phyloP scores from a whole-genome alignment of 1,140 invertebrate genomes.

The Macrocentrus cingulum region DNA sequence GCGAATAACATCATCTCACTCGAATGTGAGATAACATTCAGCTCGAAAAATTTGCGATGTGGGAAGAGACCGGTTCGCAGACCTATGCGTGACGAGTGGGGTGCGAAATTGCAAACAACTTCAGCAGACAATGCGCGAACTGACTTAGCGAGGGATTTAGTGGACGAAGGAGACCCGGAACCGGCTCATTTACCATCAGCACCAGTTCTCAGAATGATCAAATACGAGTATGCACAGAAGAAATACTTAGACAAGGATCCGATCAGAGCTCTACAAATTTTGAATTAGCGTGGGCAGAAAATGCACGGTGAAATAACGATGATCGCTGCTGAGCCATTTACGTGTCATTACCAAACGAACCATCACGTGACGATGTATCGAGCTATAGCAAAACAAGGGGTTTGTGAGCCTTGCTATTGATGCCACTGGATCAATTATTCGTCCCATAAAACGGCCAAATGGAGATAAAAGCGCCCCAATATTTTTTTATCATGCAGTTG shows the following conservation, averaged over 20 bases:
- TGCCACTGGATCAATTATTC: constrained; percentile 19
- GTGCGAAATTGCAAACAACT: constrained; percentile 15
- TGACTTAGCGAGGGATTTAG: constrained; percentile 9
- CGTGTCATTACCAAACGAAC: constrained; percentile 16
- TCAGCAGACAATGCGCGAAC: neutral
- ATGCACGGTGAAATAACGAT: constrained; percentile 12
- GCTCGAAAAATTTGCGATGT: no score
- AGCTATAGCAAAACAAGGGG: neutral
- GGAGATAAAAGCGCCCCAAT: constrained; percentile 3
- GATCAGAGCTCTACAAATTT: constrained; percentile 16
- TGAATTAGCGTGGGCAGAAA: constrained; percentile 2
- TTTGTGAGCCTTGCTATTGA: constrained; percentile 9
- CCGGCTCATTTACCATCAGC: neutral
- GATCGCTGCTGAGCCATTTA: constrained; percentile 23
- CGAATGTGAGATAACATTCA: no score
- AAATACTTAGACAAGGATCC: constrained; percentile 16
- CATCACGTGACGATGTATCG: constrained; percentile 21
- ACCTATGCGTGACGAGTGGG: constrained; percentile 1
- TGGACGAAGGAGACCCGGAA: constrained; percentile 18
- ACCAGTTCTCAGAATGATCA: constrained; percentile 1
- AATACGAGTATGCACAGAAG: neutral
- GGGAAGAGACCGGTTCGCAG: constrained; percentile 22
- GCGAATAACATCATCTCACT: no score
- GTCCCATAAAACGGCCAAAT: constrained; percentile 7
- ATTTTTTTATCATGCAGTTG: constrained; percentile 10